Percentiles rank a stretch among this genome's conserved stretches.
These are phyloP conservation scores for Ianthella basta DNA, from an alignment of 37 sponge, comb jelly and placozoan species.

Conservation along the genomic window DNA sequence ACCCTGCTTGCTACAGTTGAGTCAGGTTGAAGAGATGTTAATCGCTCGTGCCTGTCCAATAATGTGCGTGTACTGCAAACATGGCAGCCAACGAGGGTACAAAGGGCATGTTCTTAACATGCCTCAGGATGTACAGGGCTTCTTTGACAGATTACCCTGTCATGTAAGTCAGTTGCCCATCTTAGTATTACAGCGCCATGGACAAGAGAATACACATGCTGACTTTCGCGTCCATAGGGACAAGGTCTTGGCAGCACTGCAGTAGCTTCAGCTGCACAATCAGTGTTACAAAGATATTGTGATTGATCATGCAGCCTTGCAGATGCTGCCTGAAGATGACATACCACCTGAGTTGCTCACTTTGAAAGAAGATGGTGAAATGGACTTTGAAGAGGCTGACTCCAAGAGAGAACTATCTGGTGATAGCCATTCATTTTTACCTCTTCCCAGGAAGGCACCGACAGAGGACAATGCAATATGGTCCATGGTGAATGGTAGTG, in stretches of 20 bases:
- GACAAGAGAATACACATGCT: slow-evolving; percentile 8
- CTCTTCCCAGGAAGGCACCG: too few relatives aligned
- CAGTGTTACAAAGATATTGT: slow-evolving; percentile 26
- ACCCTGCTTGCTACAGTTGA: neutral
- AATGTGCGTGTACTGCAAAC: slow-evolving; percentile 38
- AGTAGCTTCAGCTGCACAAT: slow-evolving; percentile 31
- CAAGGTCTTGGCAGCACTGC: slow-evolving; percentile 24
- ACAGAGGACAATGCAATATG: slow-evolving; percentile 30
- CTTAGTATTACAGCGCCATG: neutral
- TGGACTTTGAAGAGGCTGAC: neutral
- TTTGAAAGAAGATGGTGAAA: too few relatives aligned
- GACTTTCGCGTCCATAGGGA: slow-evolving; percentile 36
- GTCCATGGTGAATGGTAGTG: neutral
- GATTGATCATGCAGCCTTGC: slow-evolving; percentile 8
- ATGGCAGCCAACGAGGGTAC: slow-evolving; percentile 37
- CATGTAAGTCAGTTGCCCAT: neutral
- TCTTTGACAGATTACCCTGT: neutral
- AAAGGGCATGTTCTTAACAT: slow-evolving; percentile 35
- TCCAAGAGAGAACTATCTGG: too few relatives aligned
- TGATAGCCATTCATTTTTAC: slow-evolving; percentile 40
- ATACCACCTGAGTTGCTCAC: neutral
- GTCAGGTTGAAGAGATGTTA: slow-evolving; percentile 47
- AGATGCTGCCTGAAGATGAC: slow-evolving; percentile 25
- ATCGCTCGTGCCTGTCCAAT: slow-evolving; percentile 50
- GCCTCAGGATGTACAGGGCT: slow-evolving; percentile 36